A percentile compares a stretch with the other conserved stretches of the same genome.
phyloP scores from a whole-genome alignment of 2,888 invertebrate species.

The Cynaeus angustus region DNA sequence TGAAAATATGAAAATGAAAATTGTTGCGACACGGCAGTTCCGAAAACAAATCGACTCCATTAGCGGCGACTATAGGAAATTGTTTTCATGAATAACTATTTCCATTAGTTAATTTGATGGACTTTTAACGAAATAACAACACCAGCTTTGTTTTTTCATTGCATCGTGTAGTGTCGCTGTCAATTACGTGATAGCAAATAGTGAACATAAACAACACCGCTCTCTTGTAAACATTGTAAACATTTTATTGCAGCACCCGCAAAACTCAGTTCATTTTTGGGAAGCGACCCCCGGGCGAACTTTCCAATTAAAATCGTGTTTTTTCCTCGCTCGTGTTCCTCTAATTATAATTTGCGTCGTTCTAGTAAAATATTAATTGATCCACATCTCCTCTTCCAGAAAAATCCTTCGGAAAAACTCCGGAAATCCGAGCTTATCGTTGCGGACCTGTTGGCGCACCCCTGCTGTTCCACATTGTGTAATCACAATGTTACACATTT shows the following conservation, averaged over 20 bases:
- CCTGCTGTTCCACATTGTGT: constrained; percentile 34
- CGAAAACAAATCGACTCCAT: constrained; percentile 30
- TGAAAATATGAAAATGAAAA: constrained; percentile 29
- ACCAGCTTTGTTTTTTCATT: not conserved
- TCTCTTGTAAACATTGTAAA: no score
- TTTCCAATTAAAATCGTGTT: no score
- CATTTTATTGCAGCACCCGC: no score
- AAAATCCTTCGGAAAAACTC: constrained; percentile 18
- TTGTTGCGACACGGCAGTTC: constrained; percentile 19
- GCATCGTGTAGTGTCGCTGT: no score
- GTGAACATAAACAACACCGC: no score
- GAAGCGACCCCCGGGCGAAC: no score
- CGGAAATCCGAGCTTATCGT: constrained; percentile 39
- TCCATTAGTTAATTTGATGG: constrained; percentile 6
- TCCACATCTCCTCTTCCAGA: not conserved
- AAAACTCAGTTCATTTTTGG: no score
- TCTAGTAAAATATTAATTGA: no score
- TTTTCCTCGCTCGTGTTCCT: no score
- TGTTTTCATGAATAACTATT: constrained; percentile 25
- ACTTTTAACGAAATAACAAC: constrained; percentile 9
- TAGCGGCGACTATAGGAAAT: constrained; percentile 17
- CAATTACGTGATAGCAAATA: no score
- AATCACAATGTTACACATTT: constrained; percentile 45
- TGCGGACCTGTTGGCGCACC: constrained; percentile 30
- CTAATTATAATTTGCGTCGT: no score